phyloP scores from a whole-genome alignment of 2,888 invertebrate species.

The Lasioglossum oenotherae region DNA sequence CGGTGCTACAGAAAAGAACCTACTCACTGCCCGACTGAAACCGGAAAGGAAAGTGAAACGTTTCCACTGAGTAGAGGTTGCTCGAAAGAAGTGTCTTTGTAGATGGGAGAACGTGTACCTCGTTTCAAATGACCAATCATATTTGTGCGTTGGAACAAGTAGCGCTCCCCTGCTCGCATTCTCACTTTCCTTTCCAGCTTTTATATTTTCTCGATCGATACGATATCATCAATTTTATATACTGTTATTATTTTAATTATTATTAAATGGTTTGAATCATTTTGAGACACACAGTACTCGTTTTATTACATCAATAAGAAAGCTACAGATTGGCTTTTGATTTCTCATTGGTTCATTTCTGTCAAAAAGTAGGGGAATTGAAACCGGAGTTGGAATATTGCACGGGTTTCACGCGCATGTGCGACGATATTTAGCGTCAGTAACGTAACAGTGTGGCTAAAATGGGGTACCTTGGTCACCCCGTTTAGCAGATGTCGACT shows the following conservation, averaged over 20 bases:
- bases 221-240: neutral
- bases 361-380: no score
- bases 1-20: conserved; percentile 46
- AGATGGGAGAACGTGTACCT: conserved; percentile 21
- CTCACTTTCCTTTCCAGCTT: neutral
- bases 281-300: neutral
- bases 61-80: neutral
- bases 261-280: neutral
- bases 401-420: no score
- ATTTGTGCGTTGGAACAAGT: neutral
- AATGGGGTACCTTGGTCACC: no score
- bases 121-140: neutral
- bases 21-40: conserved; percentile 53
- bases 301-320: neutral
- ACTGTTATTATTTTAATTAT: neutral
- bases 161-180: neutral
- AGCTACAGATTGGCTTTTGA: neutral
- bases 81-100: neutral
- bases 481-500: no score
- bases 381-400: no score
- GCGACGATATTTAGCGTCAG: no score
- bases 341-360: neutral
- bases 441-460: no score
- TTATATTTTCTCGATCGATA: neutral
- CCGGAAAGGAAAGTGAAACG: conserved; percentile 66